Base-by-base conservation (phyloP, 2,113 vertebrate genomes). In the Cyanoliseus patagonus region DNA sequence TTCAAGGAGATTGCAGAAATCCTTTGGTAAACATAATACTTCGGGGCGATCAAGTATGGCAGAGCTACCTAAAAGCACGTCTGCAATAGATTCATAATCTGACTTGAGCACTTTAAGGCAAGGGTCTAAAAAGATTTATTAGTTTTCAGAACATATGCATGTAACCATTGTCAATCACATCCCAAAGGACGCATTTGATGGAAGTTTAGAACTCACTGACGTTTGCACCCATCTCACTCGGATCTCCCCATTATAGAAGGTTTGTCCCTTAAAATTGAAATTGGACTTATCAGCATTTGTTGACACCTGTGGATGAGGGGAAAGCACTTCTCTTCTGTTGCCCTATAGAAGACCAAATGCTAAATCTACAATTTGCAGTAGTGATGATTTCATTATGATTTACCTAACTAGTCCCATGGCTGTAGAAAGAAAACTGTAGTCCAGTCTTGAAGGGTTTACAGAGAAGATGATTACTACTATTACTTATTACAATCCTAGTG, bases 311-410 rank as follows among this genome's bases (percentile, higher is more conserved):
- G 49, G 59, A 79, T 97, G 66, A 96, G 72, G 66, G 25, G 97
- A 98, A 92, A 97, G 78, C 52, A 92, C 87, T n/a, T 91, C 73
- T 83, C 6, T 97, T 49, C 92, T 93, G 5, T 86, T 96, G 94
- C 12, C 83, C 67, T 10, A 4, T 83, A 33, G 69, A 96, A 91
- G 82, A 95, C 37, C 76, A 97, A 46, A 47, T 97, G 79, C 59
- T 96, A 95, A 96, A 90, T 59, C 17, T 51, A 42, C 30, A 30
- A 39, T 75, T 77, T 92, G 7, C 30, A 69, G 12, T 75, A 63
- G 41, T 49, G 30, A 13, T 49, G 5, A 70, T 47, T 70, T 87
- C 57, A 76, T 57, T 61, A 17, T 39, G 8, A 62, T 87, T 49
- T 93, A 72, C 44, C 33, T 91, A 87, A 90, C 46, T 52, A 53